Base-by-base conservation (phyloP, 2,888 invertebrate species). In the Cyclophora albipunctata region DNA sequence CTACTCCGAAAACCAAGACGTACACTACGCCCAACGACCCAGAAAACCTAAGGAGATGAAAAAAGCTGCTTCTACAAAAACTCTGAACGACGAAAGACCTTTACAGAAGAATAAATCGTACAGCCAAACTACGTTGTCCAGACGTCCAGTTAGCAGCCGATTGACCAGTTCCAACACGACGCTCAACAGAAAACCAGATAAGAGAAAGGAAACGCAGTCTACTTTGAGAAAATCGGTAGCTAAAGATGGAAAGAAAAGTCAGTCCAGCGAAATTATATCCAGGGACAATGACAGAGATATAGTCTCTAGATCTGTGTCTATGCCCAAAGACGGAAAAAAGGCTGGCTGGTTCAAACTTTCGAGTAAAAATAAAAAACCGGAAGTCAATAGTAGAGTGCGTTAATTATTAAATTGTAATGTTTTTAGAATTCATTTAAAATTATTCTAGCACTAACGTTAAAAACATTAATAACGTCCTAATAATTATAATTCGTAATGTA, bases 21-120 rank as follows among this genome's bases (percentile, higher is more conserved):
- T 95, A 34, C 94, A 95, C 72, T 95, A 95, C 80, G 93, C 93
- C 7, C 94, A 94, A 66, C 88, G 91, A 66, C 87, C 90, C 4
- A 70, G 81, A 7, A 81, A 77, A 57, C 53, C 73, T 0, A 82
- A 75, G 53, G 84, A 83, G 54, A 51, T 73, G 42, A 84, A 88
- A 62, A 90, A 90, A 63, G 82, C 90, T 0, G 77, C 89, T 1
- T 90, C 90, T 41, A 86, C 84, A 2, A 79, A 75, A 64, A 80
- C 75, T 46, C 55, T 78, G 49, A 61, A 60, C 43, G 78, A 77
- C 6, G 81, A 80, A 43, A 66, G 73, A 53, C 78, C 79, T 33
- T 64, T 69, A 4, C 71, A 90, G 58, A 90, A 89, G 59, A 87
- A 89, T 46, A 85, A 83, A 55, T 87, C 87, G 0, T 81, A 82